These are phyloP conservation scores for Polietes domitor DNA, from an alignment of 2,888 invertebrate species.

Conservation along the genomic window DNA sequence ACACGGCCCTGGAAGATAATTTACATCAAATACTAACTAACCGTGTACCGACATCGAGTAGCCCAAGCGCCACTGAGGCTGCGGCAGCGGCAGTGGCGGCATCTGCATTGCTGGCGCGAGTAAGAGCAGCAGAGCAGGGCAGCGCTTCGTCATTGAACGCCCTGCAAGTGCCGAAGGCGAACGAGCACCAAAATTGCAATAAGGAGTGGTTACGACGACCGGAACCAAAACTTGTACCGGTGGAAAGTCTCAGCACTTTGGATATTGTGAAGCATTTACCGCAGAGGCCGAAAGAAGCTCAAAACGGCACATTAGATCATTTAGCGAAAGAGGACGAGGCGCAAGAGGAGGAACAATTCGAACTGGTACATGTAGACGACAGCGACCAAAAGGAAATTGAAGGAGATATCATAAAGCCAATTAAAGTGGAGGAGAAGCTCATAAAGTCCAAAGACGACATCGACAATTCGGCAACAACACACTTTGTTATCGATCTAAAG, in stretches of 20 bases:
- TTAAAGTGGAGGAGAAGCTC: constrained; percentile 28
- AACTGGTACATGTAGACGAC: constrained; percentile 66
- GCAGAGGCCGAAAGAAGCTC: not conserved
- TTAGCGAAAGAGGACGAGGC: constrained; percentile 41
- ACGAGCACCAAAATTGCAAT: constrained; percentile 28
- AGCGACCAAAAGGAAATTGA: constrained; percentile 46
- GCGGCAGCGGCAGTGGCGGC: constrained; percentile 59
- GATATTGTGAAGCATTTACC: constrained; percentile 14
- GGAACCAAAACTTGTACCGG: constrained; percentile 54
- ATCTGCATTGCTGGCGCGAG: constrained; percentile 67
- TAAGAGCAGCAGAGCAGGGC: constrained; percentile 62
- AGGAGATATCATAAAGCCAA: constrained; percentile 33
- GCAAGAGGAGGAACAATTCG: constrained; percentile 62
- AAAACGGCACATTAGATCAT: not conserved
- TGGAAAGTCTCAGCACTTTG: constrained; percentile 29
- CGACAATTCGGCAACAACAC: constrained; percentile 50
- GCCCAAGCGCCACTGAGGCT: constrained; percentile 65
- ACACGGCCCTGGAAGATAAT: constrained; percentile 69
- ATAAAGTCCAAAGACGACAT: constrained; percentile 54
- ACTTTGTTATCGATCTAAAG: constrained; percentile 60
- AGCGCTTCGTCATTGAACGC: constrained; percentile 44
- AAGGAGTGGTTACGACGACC: constrained; percentile 50
- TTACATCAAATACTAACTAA: constrained; percentile 68
- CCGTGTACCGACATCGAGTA: constrained; percentile 62
- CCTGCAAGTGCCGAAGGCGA: not conserved